A percentile compares a stretch with the other conserved stretches of the same genome.
These are phyloP conservation scores for Frankliniella fusca DNA, from an alignment of 2,888 invertebrate genomes.

Conservation along the genomic window DNA sequence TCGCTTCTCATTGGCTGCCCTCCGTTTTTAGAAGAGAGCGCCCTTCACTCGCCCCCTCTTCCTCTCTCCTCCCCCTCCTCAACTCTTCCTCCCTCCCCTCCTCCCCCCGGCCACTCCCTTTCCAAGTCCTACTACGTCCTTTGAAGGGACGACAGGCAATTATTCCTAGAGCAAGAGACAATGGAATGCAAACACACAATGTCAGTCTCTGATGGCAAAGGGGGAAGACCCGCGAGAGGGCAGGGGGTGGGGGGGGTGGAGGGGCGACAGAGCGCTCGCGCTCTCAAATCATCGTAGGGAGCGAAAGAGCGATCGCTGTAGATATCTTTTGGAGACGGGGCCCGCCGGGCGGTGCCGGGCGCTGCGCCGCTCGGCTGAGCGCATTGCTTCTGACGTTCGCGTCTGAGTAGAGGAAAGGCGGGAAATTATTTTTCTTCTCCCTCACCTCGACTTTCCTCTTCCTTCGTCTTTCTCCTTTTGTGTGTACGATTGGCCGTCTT, in stretches of 20 bases:
- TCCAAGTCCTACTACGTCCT: not conserved
- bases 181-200: slow-evolving; percentile 5
- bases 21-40: not conserved
- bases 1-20: too few relatives aligned
- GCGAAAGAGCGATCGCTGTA: too few relatives aligned
- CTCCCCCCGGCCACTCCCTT: not conserved
- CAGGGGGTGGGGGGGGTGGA: not conserved
- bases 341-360: too few relatives aligned
- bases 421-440: too few relatives aligned
- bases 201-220: not conserved
- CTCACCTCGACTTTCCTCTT: too few relatives aligned
- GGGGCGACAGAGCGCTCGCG: not conserved
- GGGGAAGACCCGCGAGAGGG: not conserved
- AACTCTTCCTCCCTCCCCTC: not conserved
- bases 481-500: too few relatives aligned
- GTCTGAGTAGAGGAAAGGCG: too few relatives aligned
- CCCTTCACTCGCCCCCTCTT: not conserved
- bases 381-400: too few relatives aligned
- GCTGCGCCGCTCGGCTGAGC: too few relatives aligned
- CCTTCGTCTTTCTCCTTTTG: too few relatives aligned
- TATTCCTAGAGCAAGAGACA: slow-evolving; percentile 1
- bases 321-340: too few relatives aligned
- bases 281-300: too few relatives aligned
- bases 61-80: not conserved
- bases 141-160: slow-evolving; percentile 6